A percentile compares a stretch with the other conserved stretches of the same genome.
These are phyloP conservation scores for Nannoperca australis DNA, from an alignment of 2,797 vertebrate species.

Conservation along the genomic window DNA sequence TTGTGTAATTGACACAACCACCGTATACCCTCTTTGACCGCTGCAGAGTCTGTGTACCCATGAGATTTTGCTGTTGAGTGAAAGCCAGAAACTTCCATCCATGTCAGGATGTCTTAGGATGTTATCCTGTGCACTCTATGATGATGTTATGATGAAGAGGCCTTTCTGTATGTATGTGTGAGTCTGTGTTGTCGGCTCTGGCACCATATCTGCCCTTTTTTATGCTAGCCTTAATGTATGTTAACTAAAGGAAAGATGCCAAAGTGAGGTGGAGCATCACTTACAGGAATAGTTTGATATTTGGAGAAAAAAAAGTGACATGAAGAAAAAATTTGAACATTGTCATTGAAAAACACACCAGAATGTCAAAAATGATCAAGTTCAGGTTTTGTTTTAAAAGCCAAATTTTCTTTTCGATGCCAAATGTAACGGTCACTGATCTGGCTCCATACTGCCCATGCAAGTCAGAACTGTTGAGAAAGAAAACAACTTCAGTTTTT, in stretches of 20 bases:
- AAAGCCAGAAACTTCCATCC: constrained; percentile 21
- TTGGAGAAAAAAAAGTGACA: neutral
- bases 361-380: too few species aligned
- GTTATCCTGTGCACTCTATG: neutral
- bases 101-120: too few species aligned
- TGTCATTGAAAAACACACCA: too few species aligned
- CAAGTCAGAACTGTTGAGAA: too few species aligned
- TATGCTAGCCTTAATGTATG: constrained; percentile 1
- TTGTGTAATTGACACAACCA: constrained; percentile 17
- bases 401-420: too few species aligned
- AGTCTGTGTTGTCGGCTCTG: neutral
- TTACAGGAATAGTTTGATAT: neutral
- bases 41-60: constrained; percentile 35
- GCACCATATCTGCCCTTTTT: neutral
- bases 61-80: constrained; percentile 22
- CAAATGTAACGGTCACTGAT: neutral
- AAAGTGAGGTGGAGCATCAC: neutral
- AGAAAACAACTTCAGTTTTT: too few species aligned
- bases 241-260: neutral
- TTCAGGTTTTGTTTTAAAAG: too few species aligned
- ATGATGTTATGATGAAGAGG: neutral
- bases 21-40: constrained; percentile 34
- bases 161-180: too few species aligned
- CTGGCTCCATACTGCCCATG: neutral
- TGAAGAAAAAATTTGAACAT: too few species aligned